phyloP scores from a whole-genome alignment of 2,888 invertebrate species.

The Gandaritis pyraliata region DNA sequence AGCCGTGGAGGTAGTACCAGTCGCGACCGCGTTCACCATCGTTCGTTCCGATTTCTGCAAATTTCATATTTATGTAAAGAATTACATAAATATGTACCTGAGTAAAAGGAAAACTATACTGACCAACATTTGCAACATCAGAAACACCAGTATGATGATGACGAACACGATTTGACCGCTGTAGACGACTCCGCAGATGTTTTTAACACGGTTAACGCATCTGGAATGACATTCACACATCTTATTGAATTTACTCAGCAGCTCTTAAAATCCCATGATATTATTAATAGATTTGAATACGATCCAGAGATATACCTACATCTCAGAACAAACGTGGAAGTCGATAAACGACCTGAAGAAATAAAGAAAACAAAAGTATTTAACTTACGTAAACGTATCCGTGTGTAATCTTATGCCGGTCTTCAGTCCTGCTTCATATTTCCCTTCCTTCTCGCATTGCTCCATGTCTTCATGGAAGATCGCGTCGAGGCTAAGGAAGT shows the following conservation, averaged over 20 bases:
- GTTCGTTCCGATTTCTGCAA: constrained; percentile 51
- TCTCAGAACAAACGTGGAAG: background rate
- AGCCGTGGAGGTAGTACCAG: constrained; percentile 36
- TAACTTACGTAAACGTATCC: constrained; percentile 56
- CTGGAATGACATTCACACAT: constrained; percentile 37
- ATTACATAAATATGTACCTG: too few relatives aligned
- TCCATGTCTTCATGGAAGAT: constrained; percentile 50
- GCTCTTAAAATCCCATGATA: too few relatives aligned
- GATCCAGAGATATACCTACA: background rate
- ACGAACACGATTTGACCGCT: constrained; percentile 55
- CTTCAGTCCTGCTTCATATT: constrained; percentile 55
- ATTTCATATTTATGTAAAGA: too few relatives aligned
- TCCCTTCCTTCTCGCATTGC: constrained; percentile 53
- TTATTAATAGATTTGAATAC: background rate
- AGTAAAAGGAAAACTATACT: constrained; percentile 17
- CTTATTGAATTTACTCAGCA: background rate
- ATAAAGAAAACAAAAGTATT: too few relatives aligned
- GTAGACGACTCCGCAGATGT: constrained; percentile 49
- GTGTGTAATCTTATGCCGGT: constrained; percentile 60
- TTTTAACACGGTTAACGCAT: constrained; percentile 49
- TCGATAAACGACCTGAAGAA: background rate
- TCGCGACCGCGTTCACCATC: constrained; percentile 41
- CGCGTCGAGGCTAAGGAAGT: constrained; percentile 53
- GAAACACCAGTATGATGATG: constrained; percentile 43
- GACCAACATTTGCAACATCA: constrained; percentile 54